Evolutionary conservation across 2,797 vertebrate species (phyloP), one percentile per base, ranked within the genome.

Genomic region (Denticeps clupeoides): DNA sequence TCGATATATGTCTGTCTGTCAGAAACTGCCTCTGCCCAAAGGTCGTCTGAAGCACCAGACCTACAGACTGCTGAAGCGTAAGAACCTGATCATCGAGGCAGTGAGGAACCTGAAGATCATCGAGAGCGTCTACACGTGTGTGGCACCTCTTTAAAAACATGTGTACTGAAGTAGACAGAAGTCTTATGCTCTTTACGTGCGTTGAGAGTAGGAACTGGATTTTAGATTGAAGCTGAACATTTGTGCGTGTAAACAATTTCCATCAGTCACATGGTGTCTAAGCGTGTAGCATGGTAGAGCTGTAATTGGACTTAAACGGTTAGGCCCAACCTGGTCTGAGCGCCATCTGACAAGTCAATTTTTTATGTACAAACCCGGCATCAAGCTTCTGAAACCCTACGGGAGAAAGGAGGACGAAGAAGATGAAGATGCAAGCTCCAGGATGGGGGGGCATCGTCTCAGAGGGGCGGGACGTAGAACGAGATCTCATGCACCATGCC

Each of bases 1-100:
- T 7, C 24, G 7, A 25, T 5, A 25, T 25, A 5, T 23, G 23
- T 23, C 5, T 3, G 5, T 23, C 3, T 23, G 22, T 23, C 7
- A 33, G 31, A 33, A 37, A 19, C 16, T 37, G 15, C 16, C 33
- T 4, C 33, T 19, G 2, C 37, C 15, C 33, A 3, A 9, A 9
- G 35, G 38, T 13, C 1, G 4, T 10, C 71, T 83, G 48, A 67
- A 74, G 3, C 71, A 81, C 0, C 81, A 88, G 62, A 90, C 87
- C 0, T 96, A 91, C 59, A 79, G 94, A 3, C 77, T 94, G 32
- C 67, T 99, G 43, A 93, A 84, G 44, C 90, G 95, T 56, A 88
- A 89, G 54, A 99, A 97, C 50, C 72, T 94, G 59, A 98, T 99
- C n/a, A 80, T 95, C 1, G 94, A 98, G 63, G 79, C 90, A 0